Base-by-base conservation (phyloP, 2,113 vertebrate genomes). In the Zootoca vivipara region DNA sequence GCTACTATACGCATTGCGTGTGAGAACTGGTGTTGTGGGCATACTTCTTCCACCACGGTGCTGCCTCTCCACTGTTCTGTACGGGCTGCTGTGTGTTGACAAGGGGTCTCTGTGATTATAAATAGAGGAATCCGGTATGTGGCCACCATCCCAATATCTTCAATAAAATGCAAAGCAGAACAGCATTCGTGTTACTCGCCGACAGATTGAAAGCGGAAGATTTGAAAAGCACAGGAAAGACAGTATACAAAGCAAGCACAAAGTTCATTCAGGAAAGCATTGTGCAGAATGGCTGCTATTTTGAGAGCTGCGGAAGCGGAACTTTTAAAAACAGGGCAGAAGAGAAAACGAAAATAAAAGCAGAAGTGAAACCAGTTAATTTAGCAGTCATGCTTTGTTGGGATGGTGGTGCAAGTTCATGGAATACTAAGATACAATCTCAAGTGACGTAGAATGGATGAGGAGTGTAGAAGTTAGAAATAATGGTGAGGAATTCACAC, bases 1-100 rank as follows among this genome's bases (percentile, higher is more conserved):
- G 97, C 98, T 99, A 94, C 99, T 99, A 97, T 98, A 98, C 90
- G 99, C 98, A 0, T 98, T 99, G 80, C 98, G 98, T 7, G 98
- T 98, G 62, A 99, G 98, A 85, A 99, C 97, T 0, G 99, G 99
- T 0, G 99, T 99, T 1, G 98, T 98, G 16, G 99, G 99, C 98
- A 99, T 98, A 96, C 98, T 99, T 83, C 98, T 97, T 0, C 98
- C 97, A 0, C 98, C 98, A 0, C 87, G 96, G 1, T 97, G 96
- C 85, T 97, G 97, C 64, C 98, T 96, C 84, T 98, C 98, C 89
- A 96, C 94, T 0, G 95, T 94, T 90, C 96, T 98, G 91, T 98
- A 98, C 0, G 98, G 98, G 94, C 98, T 99, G 96, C 96, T 97
- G 93, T 98, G 98, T n/a, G 97, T 96, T 0, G 97, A 98, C 77